Percentiles rank a stretch among this genome's conserved stretches.
phyloP scores from a whole-genome alignment of 1,140 invertebrate species.

The Drosophila trapezifrons region DNA sequence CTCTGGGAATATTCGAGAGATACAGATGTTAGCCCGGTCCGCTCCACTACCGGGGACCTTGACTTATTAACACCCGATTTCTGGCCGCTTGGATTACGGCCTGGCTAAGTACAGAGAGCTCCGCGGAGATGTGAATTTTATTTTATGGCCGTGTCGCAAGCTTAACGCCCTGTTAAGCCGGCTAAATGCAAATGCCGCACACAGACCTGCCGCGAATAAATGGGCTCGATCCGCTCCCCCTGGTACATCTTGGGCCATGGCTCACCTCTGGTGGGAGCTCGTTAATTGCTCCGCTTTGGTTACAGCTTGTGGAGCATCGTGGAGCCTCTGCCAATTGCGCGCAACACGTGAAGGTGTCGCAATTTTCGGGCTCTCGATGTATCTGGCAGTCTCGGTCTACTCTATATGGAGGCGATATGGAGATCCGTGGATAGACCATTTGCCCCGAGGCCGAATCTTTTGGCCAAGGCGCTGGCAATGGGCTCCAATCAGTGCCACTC shows the following conservation, averaged over 20 bases:
- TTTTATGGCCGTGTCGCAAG: constrained; percentile 66
- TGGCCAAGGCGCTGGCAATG: constrained; percentile 61
- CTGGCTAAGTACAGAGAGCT: constrained; percentile 16
- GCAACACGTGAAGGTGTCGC: constrained; percentile 77
- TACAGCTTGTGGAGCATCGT: constrained; percentile 47
- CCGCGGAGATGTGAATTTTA: constrained; percentile 36
- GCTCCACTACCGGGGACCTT: constrained; percentile 65
- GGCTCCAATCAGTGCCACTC: constrained; percentile 61
- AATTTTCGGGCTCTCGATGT: constrained; percentile 59
- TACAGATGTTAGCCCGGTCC: constrained; percentile 14
- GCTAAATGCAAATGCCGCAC: constrained; percentile 72
- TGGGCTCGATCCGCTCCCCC: constrained; percentile 32
- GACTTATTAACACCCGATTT: constrained; percentile 70
- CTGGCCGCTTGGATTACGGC: constrained; percentile 29
- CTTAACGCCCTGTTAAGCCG: constrained; percentile 79
- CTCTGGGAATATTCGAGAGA: constrained; percentile 5
- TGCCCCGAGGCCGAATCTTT: constrained; percentile 45
- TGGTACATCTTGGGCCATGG: background rate
- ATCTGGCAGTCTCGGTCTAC: background rate
- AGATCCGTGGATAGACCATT: constrained; percentile 16
- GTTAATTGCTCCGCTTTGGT: constrained; percentile 63
- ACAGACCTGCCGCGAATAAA: constrained; percentile 75
- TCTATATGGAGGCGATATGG: constrained; percentile 18
- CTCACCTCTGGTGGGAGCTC: constrained; percentile 27
- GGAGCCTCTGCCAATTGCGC: constrained; percentile 69